Evolutionary conservation across 2,797 vertebrate genomes (phyloP), one percentile per base, ranked within the genome.

Genomic region (Harpagifer antarcticus): DNA sequence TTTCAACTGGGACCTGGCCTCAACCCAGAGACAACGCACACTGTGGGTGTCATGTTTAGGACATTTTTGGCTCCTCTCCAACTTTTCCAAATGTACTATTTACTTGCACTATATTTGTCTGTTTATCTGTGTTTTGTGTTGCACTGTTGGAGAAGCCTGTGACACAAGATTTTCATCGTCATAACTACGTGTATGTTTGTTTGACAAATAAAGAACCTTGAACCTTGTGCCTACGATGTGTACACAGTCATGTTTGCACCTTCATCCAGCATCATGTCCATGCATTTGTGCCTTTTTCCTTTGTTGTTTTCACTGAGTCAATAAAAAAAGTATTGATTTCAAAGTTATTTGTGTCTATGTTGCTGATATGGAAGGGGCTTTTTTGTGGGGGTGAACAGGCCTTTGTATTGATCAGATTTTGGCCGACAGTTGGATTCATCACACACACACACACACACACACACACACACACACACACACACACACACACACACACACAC

Each of bases 331-430:
- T 20, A 68, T 48, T 54, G 40, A 79, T 70, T 59, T 70, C 8
- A 9, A 37, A 11, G 16, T 53, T 37, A 55, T 63, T 60, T 15
- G 5, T 65, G 68, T 72, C 6, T 45, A 27, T 77, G 37, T 16
- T 44, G 37, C 23, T 62, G 50, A 54, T 23, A 27, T 37, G 59
- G n/a, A 63, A 60, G 70, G 64, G 37, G 43, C 19, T 40, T 79
- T 78, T 76, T 4, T 11, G 11, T 37, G 48, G 19, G 57, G 11
- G 15, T 76, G 55, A 84, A 78, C 58, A 66, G 68, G 48, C 59
- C 47, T 79, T 84, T 81, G 49, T 82, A 85, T 88, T 85, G 86
- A 88, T 86, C 68, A 44, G 58, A 59, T 73, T 53, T 65, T 43
- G 50, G 67, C 44, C 69, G 73, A 65, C 45, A 17, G 48, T 80